Base-by-base conservation (phyloP, 2,113 vertebrate genomes). In the Laticauda colubrina region DNA sequence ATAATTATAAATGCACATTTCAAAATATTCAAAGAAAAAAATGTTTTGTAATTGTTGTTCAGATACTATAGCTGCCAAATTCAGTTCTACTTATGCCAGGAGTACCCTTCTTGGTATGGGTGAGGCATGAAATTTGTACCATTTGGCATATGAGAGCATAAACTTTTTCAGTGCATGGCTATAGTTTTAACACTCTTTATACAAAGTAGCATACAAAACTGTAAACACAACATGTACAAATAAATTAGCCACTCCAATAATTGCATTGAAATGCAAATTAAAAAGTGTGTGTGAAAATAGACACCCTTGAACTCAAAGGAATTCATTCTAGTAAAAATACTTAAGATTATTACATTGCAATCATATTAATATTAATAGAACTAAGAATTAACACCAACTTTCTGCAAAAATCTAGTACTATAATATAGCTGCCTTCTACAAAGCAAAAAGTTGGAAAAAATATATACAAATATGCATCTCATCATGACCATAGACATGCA, bases 101-200 rank as follows among this genome's bases (percentile, higher is more conserved):
- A 90, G 64, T 75, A 75, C 1, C 18, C 85, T 93, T 92, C 55
- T 29, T 91, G 43, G 45, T n/a, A 89, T 91, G 85, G 2, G 57
- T 93, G 53, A 85, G 87, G 90, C 92, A 56, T 0, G 0, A 57
- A 81, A 88, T 0, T 24, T 0, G 92, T 91, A 7, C 85, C 29
- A 86, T 0, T 88, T 57, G 1, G 57, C 0, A 0, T 0, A 64
- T 8, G 39, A 34, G 39, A 26, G 61, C 34, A 57, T 2, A 0
- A 1, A 54, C 54, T 18, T 88, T 87, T 26, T 93, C 90, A 91
- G 88, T 92, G 24, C 2, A 61, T 0, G 11, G 43, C 21, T 93
- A 89, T 94, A 56, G 90, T 88, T 0, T n/a, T 0, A 92, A 92
- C 15, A 12, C 20, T 90, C 48, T 48, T 86, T 0, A 48, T 0